Conservation (phyloP, 2,797 vertebrate species). For the Mormyrus hasselquistii region DNA sequence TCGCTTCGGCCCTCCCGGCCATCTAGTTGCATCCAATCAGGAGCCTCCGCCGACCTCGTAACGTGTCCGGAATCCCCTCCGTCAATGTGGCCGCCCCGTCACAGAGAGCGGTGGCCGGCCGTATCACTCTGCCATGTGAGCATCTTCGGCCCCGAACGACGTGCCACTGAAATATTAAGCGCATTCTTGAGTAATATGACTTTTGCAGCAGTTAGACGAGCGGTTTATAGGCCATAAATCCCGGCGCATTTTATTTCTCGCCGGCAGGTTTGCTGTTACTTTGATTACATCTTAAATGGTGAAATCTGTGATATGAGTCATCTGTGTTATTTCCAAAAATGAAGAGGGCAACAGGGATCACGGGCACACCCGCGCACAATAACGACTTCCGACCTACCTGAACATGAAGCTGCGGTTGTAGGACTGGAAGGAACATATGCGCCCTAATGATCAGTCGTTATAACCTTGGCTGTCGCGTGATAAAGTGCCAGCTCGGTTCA, state of each 20-base stretch:
- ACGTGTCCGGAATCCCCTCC: slow-evolving; percentile 37
- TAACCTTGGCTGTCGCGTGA: neutral
- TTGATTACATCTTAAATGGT: neutral
- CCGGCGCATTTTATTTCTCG: neutral
- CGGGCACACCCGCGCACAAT: neutral
- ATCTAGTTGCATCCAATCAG: slow-evolving; percentile 29
- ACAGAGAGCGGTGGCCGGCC: neutral
- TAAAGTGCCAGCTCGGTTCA: neutral
- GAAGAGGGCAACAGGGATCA: neutral
- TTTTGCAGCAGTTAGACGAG: neutral
- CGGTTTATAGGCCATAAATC: neutral
- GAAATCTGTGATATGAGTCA: neutral
- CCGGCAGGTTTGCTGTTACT: neutral
- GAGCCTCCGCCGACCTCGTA: slow-evolving; percentile 19
- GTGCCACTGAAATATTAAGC: neutral
- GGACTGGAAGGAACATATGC: neutral
- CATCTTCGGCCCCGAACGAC: neutral
- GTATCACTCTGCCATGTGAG: neutral
- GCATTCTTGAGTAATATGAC: neutral
- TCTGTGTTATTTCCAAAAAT: neutral
- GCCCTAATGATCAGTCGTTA: neutral
- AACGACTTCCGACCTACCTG: neutral
- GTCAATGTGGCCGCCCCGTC: slow-evolving; percentile 29
- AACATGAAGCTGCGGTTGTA: neutral
- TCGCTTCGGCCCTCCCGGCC: slow-evolving; percentile 8